Evolutionary conservation across 2,888 invertebrate genomes (phyloP).

Genomic region (Rhabditophanes sp.): DNA sequence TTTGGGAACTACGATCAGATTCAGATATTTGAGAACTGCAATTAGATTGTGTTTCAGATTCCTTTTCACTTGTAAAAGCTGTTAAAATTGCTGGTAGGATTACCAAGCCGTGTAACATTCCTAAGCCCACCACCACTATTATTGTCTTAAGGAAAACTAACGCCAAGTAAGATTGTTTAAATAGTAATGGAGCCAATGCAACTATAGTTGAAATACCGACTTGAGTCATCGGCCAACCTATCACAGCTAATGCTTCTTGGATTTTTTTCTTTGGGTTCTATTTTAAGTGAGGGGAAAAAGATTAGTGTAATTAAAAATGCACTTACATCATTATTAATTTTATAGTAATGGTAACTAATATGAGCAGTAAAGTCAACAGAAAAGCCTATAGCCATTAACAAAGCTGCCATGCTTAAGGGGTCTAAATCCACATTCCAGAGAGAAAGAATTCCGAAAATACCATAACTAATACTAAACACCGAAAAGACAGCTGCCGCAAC

Average conservation of each 20-base stretch:
- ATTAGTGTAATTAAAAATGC: slow-evolving; percentile 1
- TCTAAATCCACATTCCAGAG: slow-evolving; percentile 23
- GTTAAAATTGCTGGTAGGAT: slow-evolving; percentile 28
- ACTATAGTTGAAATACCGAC: slow-evolving; percentile 36
- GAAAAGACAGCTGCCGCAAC: slow-evolving; percentile 26
- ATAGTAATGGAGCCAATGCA: slow-evolving; percentile 27
- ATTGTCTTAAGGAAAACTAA: slow-evolving; percentile 28
- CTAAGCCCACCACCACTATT: slow-evolving; percentile 28
- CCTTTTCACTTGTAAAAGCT: slow-evolving; percentile 1
- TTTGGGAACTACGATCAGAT: slow-evolving; percentile 21
- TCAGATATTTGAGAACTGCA: too few relatives aligned
- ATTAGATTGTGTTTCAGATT: neutral
- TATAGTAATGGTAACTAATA: slow-evolving; percentile 38
- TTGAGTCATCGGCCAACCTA: slow-evolving; percentile 32
- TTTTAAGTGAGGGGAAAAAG: neutral
- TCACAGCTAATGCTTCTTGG: slow-evolving; percentile 22
- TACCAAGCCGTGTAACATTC: slow-evolving; percentile 35
- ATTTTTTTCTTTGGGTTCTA: slow-evolving; percentile 23
- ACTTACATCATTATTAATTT: slow-evolving; percentile 19
- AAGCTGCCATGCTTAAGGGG: slow-evolving; percentile 26
- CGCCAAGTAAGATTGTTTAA: slow-evolving; percentile 37
- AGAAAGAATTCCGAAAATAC: slow-evolving; percentile 19
- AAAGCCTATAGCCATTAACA: slow-evolving; percentile 38
- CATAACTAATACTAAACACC: slow-evolving; percentile 22
- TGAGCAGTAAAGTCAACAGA: slow-evolving; percentile 35